Conservation (phyloP, 2,888 invertebrate species). For the Alloplasta piceator region DNA sequence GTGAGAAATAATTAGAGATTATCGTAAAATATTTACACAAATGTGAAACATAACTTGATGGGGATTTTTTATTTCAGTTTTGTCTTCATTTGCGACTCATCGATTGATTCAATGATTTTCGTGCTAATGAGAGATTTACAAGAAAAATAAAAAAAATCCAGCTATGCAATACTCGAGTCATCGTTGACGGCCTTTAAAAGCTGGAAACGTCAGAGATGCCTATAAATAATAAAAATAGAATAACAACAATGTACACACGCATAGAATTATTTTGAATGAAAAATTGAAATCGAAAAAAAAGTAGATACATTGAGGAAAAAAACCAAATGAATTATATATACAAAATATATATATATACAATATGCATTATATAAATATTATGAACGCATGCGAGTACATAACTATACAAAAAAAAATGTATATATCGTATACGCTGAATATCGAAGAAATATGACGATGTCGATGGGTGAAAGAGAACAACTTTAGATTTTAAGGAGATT, state of each 20-base stretch:
- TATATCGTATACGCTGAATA: constrained; percentile 58
- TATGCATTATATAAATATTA: constrained; percentile 50
- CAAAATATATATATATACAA: constrained; percentile 60
- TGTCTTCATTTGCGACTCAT: constrained; percentile 46
- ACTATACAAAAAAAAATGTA: constrained; percentile 63
- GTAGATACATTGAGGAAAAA: constrained; percentile 53
- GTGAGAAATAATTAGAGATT: constrained; percentile 71
- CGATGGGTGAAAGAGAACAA: constrained; percentile 59
- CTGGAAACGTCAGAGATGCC: constrained; percentile 72
- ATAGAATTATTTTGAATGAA: constrained; percentile 75
- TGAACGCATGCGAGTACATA: constrained; percentile 52
- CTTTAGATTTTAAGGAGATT: constrained; percentile 71
- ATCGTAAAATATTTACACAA: constrained; percentile 58
- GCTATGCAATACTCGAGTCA: constrained; percentile 74
- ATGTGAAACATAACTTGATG: constrained; percentile 49
- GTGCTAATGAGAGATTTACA: constrained; percentile 38
- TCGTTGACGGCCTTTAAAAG: constrained; percentile 67
- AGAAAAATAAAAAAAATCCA: constrained; percentile 64
- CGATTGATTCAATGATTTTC: constrained; percentile 44
- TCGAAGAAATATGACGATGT: constrained; percentile 42
- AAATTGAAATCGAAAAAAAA: constrained; percentile 31
- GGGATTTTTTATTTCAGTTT: constrained; percentile 26
- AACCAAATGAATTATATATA: constrained; percentile 57
- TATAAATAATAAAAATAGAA: constrained; percentile 60
- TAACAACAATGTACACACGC: constrained; percentile 44